Evolutionary conservation across 37 sponge, comb jelly and placozoan genomes (phyloP).

Genomic region (Oscarella lobularis): DNA sequence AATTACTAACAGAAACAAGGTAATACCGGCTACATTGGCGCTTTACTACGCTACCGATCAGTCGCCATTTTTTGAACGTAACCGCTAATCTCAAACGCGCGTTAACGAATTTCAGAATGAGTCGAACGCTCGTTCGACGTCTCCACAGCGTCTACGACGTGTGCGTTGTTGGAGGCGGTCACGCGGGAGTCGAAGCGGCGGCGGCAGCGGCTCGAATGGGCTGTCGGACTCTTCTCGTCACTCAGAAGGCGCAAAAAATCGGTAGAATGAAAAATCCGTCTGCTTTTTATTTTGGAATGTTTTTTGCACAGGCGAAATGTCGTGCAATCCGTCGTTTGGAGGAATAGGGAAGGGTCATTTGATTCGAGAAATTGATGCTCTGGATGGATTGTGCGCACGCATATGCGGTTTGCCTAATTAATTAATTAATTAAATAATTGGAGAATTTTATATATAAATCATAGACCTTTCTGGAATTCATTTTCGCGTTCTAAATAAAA

Average conservation of each 20-base stretch:
- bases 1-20: too few relatives aligned
- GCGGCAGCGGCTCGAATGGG: constrained; percentile 65
- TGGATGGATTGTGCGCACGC: constrained; percentile 60
- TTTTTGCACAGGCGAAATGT: constrained; percentile 71
- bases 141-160: constrained; percentile 47
- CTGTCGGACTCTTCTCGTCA: constrained; percentile 35
- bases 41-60: too few relatives aligned
- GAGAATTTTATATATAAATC: background rate
- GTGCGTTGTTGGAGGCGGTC: constrained; percentile 77
- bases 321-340: constrained; percentile 88
- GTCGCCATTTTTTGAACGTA: too few relatives aligned
- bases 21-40: too few relatives aligned
- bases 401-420: constrained; percentile 39
- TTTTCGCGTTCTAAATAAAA: constrained; percentile 54
- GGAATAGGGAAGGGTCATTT: constrained; percentile 87
- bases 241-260: constrained; percentile 59
- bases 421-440: background rate
- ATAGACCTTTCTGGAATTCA: constrained; percentile 68
- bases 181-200: constrained; percentile 76
- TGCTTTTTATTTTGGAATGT: background rate
- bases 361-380: constrained; percentile 76
- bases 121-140: background rate
- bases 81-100: background rate
- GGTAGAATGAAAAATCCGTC: constrained; percentile 22
- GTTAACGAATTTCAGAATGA: background rate